A percentile compares a stretch with the other conserved stretches of the same genome.
Conservation (phyloP, 2,113 vertebrate genomes). For the Symphodus melops region DNA sequence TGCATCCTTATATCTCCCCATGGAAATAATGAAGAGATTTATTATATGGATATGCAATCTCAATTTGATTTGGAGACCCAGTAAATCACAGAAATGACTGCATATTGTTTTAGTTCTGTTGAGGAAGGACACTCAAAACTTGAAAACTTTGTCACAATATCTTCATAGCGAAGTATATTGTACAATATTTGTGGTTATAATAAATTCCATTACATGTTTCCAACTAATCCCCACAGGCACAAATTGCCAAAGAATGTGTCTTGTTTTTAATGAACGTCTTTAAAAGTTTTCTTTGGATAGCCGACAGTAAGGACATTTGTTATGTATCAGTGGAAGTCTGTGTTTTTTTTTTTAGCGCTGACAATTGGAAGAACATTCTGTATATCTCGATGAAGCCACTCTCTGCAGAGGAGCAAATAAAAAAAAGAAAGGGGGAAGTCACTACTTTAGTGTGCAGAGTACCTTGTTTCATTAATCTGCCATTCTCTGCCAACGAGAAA, state of each 20-base stretch:
- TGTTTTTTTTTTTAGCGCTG: background rate
- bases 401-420: slow-evolving; percentile 6
- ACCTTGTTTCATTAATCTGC: slow-evolving; percentile 38
- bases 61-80: slow-evolving; percentile 69
- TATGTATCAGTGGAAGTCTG: background rate
- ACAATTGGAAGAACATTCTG: background rate
- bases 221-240: slow-evolving; percentile 35
- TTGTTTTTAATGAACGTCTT: slow-evolving; percentile 48
- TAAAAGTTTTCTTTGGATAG: slow-evolving; percentile 28
- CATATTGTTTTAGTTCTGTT: slow-evolving; percentile 54
- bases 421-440: background rate
- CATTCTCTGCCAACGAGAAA: slow-evolving; percentile 29
- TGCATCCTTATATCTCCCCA: slow-evolving; percentile 55
- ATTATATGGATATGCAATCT: slow-evolving; percentile 71
- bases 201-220: slow-evolving; percentile 56
- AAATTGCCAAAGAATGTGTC: slow-evolving; percentile 44
- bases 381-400: background rate
- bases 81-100: slow-evolving; percentile 74
- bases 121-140: slow-evolving; percentile 45
- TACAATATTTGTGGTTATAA: slow-evolving; percentile 47
- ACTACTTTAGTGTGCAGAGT: background rate
- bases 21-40: slow-evolving; percentile 73
- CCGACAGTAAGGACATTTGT: slow-evolving; percentile 15
- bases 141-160: slow-evolving; percentile 41
- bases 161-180: slow-evolving; percentile 44